phyloP scores from a whole-genome alignment of 1,140 invertebrate genomes.

The Saccostrea cuccullata region DNA sequence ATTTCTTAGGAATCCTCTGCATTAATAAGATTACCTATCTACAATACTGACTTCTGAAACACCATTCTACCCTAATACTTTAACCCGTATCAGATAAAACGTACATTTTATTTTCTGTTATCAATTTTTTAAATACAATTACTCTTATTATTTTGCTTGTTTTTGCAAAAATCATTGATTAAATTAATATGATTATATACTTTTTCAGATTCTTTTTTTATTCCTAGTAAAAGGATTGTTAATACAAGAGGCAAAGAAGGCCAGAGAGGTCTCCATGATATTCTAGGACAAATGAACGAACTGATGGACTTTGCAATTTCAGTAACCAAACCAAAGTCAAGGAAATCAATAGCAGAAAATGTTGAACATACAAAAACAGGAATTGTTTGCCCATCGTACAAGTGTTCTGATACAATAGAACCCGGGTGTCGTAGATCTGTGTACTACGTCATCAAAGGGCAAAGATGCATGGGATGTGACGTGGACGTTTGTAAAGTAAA shows the following conservation, averaged over 20 bases:
- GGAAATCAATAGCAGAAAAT: background rate
- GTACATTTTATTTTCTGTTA: too few relatives aligned
- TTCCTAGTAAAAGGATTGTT: background rate
- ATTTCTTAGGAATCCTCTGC: too few relatives aligned
- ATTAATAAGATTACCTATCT: too few relatives aligned
- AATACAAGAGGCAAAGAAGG: background rate
- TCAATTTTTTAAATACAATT: too few relatives aligned
- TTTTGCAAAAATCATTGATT: background rate
- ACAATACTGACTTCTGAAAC: too few relatives aligned
- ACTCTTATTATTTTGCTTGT: too few relatives aligned
- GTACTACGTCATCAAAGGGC: slow-evolving; percentile 1
- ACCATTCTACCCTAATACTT: too few relatives aligned
- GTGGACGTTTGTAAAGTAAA: slow-evolving; percentile 11
- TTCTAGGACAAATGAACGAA: slow-evolving; percentile 1
- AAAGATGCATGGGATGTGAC: slow-evolving; percentile 16
- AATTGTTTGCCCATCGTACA: slow-evolving; percentile 10
- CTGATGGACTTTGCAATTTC: slow-evolving; percentile 6
- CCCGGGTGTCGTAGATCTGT: slow-evolving; percentile 6
- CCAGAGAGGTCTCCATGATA: background rate
- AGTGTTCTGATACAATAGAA: slow-evolving; percentile 14
- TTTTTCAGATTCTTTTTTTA: slow-evolving; percentile 2
- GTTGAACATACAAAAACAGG: too few relatives aligned
- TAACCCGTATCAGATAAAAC: too few relatives aligned
- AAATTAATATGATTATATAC: background rate
- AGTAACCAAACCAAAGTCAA: background rate